Evolutionary conservation across 2,888 invertebrate species (phyloP), one percentile per base, ranked within the genome.

Genomic region (Bedellia somnulentella): DNA sequence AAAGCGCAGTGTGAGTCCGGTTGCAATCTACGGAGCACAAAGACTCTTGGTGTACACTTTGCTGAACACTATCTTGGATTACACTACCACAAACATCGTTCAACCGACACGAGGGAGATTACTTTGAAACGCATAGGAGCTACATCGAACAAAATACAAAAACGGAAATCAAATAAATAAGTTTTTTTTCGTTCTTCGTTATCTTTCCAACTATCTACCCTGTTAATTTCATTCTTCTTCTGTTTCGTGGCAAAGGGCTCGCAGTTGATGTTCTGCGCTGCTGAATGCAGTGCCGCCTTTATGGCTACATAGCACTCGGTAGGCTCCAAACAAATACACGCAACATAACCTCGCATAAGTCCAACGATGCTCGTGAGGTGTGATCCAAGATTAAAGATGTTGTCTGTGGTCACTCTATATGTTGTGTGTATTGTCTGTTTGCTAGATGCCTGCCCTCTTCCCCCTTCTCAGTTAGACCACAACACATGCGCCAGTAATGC

Each of bases 401-500:
- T 71, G 67, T 73, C 71, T 73, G 73, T 75, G 75, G 71, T 73
- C 75, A 75, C 73, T 75, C 73, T 78, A 75, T 80, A 79, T 81
- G 81, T 81, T 80, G 80, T 81, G 80, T 82, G 80, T 86, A 85
- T 89, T 89, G 87, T 89, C 87, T 89, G 89, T 75, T 89, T 89
- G 89, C 89, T 89, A 89, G 89, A 89, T 89, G 89, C 89, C 89
- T 89, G 89, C 88, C 85, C 85, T 85, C 86, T 86, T 85, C 85
- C 86, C 85, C 85, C 85, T 84, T 82, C 78, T 80, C 82, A 86
- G 85, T 86, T 86, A 86, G 86, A 87, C 85, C 85, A 85, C 85
- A 86, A 84, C 85, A 85, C 85, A 85, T 85, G 81, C 85, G 77
- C 76, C 77, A 77, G 76, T 75, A 77, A 80, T 81, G 81, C 80